phyloP scores from a whole-genome alignment of 2,797 vertebrate genomes.

The Rhabdomys pumilio region DNA sequence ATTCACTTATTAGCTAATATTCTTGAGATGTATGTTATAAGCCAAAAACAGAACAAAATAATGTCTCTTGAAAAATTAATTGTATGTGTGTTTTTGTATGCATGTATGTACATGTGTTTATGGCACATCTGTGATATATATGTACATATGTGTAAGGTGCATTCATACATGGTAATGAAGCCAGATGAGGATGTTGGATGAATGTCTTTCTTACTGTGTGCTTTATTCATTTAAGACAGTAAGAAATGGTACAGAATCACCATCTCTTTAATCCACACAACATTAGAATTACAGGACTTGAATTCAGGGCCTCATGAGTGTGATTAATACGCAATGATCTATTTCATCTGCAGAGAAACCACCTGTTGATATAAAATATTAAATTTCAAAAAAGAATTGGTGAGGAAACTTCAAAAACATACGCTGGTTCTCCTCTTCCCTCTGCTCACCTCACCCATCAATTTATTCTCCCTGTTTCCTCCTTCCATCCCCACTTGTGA shows the following conservation, averaged over 20 bases:
- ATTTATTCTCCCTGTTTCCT: too few relatives aligned
- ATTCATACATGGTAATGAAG: background rate
- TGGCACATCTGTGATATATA: background rate
- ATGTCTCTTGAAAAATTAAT: background rate
- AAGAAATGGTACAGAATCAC: background rate
- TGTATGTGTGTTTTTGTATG: background rate
- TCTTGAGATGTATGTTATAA: background rate
- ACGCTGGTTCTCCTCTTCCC: background rate
- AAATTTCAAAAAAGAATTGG: background rate
- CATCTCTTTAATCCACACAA: background rate
- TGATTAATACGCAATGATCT: background rate
- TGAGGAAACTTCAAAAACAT: background rate
- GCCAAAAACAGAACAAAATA: background rate
- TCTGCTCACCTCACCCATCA: too few relatives aligned
- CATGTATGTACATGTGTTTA: background rate
- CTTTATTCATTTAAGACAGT: background rate
- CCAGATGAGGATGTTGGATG: too few relatives aligned
- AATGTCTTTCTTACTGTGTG: background rate
- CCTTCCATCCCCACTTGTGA: too few relatives aligned
- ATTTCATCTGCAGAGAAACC: background rate
- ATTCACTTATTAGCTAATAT: background rate
- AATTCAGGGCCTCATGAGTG: too few relatives aligned
- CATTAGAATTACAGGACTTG: too few relatives aligned
- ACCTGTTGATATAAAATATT: background rate
- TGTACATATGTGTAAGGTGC: background rate